Evolutionary conservation across 2,113 vertebrate genomes (phyloP).

Genomic region (Dryoscopus gambensis): DNA sequence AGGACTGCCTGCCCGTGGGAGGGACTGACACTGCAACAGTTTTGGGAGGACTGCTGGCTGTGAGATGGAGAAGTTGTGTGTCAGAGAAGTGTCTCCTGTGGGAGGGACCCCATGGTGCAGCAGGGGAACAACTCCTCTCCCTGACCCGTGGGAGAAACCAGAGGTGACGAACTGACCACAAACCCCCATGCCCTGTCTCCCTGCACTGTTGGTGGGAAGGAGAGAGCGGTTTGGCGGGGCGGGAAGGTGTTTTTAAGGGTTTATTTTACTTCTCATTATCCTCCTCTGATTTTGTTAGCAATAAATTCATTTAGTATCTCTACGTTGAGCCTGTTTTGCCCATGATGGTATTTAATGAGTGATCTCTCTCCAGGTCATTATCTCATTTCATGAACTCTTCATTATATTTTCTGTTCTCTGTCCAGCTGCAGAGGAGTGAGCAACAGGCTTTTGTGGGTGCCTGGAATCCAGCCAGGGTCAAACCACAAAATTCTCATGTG

Average conservation of each 20-base stretch:
- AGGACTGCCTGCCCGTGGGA: not conserved
- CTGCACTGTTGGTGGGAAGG: not conserved
- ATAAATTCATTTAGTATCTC: not conserved
- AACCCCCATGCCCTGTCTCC: not conserved
- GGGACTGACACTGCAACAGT: not conserved
- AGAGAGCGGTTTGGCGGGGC: not conserved
- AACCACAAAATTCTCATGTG: not conserved
- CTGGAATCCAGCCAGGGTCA: rapidly evolving
- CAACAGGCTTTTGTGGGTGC: not conserved
- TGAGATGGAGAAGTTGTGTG: no score
- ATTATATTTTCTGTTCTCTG: not conserved
- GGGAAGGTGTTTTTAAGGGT: not conserved
- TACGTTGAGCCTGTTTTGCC: not conserved
- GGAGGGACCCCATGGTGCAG: rapidly evolving
- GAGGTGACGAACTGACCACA: not conserved
- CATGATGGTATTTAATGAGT: not conserved
- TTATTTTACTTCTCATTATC: not conserved
- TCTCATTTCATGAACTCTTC: not conserved
- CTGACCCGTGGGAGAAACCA: not conserved
- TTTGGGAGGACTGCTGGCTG: not conserved
- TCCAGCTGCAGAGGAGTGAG: not conserved
- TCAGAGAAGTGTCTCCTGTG: not conserved
- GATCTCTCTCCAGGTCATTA: not conserved
- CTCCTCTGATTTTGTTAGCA: not conserved
- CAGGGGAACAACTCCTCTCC: not conserved